Evolutionary conservation across 1,140 invertebrate species (phyloP).

Genomic region (Notospermus geniculatus): DNA sequence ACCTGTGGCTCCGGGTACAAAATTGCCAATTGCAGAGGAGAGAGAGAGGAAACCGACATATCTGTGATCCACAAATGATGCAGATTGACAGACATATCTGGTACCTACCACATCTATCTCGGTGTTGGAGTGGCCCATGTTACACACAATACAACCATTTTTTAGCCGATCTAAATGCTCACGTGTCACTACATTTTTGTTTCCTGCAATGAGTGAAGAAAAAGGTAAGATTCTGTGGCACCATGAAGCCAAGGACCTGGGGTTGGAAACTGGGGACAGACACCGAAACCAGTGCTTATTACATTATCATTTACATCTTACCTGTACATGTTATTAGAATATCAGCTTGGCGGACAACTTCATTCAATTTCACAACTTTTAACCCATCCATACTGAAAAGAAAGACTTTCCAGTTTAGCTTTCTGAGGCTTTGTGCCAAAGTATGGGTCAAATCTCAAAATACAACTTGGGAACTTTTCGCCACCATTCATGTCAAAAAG

Average conservation of each 20-base stretch:
- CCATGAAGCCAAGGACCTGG: not conserved
- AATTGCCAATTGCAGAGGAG: not conserved
- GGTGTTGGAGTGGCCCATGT: conserved; percentile 98
- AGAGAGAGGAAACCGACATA: not conserved
- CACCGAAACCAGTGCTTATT: not conserved
- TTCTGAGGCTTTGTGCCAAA: too few relatives aligned
- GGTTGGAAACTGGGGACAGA: not conserved
- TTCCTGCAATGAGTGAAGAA: too few relatives aligned
- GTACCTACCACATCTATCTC: conserved; percentile 94
- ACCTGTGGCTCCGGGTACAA: too few relatives aligned
- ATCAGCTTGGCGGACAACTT: conserved; percentile 87
- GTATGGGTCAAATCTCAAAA: too few relatives aligned
- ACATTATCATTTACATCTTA: conserved; percentile 23
- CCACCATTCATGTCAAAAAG: too few relatives aligned
- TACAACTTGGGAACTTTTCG: too few relatives aligned
- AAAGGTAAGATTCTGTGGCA: too few relatives aligned
- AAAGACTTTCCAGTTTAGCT: conserved; percentile 11
- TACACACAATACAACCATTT: conserved; percentile 93
- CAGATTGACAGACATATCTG: too few relatives aligned
- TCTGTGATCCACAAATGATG: too few relatives aligned
- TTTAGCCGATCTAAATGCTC: conserved; percentile 97
- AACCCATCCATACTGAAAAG: conserved; percentile 90
- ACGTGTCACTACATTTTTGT: conserved; percentile 92
- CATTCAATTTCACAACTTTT: conserved; percentile 90
- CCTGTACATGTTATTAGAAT: conserved; percentile 90